phyloP scores from a whole-genome alignment of 1,140 invertebrate genomes.

The Drosophila lowei region DNA sequence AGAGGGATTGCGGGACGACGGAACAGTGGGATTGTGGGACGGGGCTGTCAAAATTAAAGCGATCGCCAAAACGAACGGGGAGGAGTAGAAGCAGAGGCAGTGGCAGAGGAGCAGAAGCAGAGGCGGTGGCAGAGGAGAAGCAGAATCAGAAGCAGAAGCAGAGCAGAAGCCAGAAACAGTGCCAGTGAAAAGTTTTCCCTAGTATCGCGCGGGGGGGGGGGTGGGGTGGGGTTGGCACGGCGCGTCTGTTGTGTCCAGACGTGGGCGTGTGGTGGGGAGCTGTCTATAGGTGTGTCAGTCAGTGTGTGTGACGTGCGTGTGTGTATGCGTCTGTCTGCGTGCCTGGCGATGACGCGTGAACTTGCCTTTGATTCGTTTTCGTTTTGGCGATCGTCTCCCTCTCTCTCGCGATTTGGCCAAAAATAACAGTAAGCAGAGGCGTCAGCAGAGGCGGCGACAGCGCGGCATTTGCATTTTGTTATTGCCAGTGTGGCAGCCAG shows the following conservation, averaged over 20 bases:
- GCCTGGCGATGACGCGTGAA: constrained; percentile 73
- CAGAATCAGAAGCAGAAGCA: background rate
- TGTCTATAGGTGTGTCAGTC: constrained; percentile 9
- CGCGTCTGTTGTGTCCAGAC: constrained; percentile 61
- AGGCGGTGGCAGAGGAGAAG: too few species aligned
- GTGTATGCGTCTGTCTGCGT: constrained; percentile 21
- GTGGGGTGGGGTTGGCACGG: background rate
- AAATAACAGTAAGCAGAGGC: constrained; percentile 55
- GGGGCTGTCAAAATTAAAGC: constrained; percentile 58
- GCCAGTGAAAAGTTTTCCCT: constrained; percentile 40
- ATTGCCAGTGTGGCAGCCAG: constrained; percentile 34
- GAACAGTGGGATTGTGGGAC: constrained; percentile 14
- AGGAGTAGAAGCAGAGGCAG: too few species aligned
- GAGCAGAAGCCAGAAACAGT: constrained; percentile 21
- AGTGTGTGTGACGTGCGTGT: constrained; percentile 23
- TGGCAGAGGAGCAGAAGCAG: too few species aligned
- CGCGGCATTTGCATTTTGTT: constrained; percentile 46
- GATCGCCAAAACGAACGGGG: constrained; percentile 11
- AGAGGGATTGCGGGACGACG: too few species aligned
- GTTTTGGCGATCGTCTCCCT: constrained; percentile 6
- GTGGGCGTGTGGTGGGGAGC: constrained; percentile 54
- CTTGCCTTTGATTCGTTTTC: constrained; percentile 77
- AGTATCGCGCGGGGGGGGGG: constrained; percentile 4
- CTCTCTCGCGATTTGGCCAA: constrained; percentile 45
- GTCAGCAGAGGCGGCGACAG: background rate